A percentile compares a stretch with the other conserved stretches of the same genome.
phyloP scores from a whole-genome alignment of 2,888 invertebrate species.

The Amorpha juglandis region DNA sequence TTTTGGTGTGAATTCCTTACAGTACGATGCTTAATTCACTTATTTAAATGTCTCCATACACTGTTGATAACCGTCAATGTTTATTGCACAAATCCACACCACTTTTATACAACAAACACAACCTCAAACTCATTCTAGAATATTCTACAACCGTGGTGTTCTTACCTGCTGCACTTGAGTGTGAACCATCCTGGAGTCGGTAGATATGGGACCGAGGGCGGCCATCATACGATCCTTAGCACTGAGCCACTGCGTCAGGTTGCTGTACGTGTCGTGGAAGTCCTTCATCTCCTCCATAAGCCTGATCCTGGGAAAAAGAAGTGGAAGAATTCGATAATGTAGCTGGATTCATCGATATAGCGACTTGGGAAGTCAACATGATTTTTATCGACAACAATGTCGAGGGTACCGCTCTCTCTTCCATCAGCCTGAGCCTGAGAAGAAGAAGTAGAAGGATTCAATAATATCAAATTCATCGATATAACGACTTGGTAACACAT shows the following conservation, averaged over 20 bases:
- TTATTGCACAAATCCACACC: too few relatives aligned
- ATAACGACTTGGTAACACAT: too few relatives aligned
- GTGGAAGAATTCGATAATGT: not conserved
- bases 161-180: constrained; percentile 95
- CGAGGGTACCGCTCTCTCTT: too few relatives aligned
- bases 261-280: constrained; percentile 95
- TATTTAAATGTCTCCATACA: too few relatives aligned
- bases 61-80: too few relatives aligned
- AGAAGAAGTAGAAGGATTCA: not conserved
- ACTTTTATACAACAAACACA: too few relatives aligned
- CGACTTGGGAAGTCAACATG: too few relatives aligned
- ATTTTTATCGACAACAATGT: too few relatives aligned
- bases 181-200: constrained; percentile 97
- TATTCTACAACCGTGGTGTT: not conserved
- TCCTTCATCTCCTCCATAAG: constrained; percentile 94
- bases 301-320: constrained; percentile 78
- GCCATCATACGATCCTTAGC: constrained; percentile 98
- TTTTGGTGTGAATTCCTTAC: too few relatives aligned
- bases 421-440: constrained; percentile 88
- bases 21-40: too few relatives aligned
- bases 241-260: constrained; percentile 92
- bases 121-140: not conserved
- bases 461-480: too few relatives aligned
- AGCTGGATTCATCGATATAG: too few relatives aligned
- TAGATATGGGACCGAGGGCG: constrained; percentile 97